phyloP scores from a whole-genome alignment of 2,797 vertebrate genomes.

The Aratinga solstitialis region DNA sequence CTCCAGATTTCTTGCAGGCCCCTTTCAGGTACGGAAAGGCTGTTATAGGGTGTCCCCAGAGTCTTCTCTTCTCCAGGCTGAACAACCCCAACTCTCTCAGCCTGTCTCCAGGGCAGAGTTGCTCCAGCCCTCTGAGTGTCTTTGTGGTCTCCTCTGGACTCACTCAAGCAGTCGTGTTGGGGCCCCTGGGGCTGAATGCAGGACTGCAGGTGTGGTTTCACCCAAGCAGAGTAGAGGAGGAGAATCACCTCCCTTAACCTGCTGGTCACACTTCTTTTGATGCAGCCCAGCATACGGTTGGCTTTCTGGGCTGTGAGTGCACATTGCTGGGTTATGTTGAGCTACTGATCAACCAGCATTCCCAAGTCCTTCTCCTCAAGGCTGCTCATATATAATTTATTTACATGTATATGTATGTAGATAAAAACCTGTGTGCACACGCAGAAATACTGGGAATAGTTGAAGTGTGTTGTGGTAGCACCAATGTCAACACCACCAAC shows the following conservation, averaged over 20 bases:
- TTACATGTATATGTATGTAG: not conserved
- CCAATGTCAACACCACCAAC: not conserved
- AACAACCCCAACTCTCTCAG: not conserved
- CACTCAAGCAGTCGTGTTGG: not conserved
- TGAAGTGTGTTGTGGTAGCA: not conserved
- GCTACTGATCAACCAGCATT: not conserved
- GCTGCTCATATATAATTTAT: not conserved
- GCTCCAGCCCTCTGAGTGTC: not conserved
- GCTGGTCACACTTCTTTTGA: not conserved
- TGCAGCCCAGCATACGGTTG: not conserved
- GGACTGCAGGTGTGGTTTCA: not conserved
- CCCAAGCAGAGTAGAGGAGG: not conserved
- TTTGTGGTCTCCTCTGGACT: not conserved
- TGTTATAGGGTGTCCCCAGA: not conserved
- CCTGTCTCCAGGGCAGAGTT: not conserved
- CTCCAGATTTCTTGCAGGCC: not conserved
- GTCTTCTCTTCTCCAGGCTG: not conserved
- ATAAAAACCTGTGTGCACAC: not conserved
- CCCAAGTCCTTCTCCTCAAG: not conserved
- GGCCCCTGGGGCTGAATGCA: not conserved
- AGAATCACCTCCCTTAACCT: not conserved
- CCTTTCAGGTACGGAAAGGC: not conserved
- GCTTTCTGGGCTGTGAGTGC: not conserved
- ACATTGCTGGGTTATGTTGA: not conserved
- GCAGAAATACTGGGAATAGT: not conserved